A percentile compares a stretch with the other conserved stretches of the same genome.
Conservation (phyloP, 2,888 invertebrate genomes). For the Chrysomela aeneicollis region DNA sequence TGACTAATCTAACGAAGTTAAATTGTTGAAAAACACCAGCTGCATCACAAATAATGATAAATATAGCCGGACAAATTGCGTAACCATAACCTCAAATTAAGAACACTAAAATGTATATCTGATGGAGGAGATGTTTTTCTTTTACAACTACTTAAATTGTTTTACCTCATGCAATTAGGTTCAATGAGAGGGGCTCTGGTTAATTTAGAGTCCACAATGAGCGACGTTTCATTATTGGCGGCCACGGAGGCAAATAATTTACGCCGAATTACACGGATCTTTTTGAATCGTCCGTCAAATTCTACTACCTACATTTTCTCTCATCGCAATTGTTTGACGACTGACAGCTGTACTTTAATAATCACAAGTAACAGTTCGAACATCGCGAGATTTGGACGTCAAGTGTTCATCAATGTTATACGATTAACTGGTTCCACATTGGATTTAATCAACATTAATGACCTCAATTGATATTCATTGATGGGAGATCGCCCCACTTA, state of each 20-base stretch:
- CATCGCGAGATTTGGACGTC: background rate
- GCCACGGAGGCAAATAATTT: background rate
- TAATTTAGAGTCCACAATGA: background rate
- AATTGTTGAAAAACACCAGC: conserved; percentile 63
- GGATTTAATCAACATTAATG: background rate
- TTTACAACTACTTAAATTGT: conserved; percentile 25
- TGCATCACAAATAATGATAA: conserved; percentile 60
- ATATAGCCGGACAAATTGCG: conserved; percentile 55
- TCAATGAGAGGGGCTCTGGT: conserved; percentile 19
- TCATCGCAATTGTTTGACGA: too few relatives aligned
- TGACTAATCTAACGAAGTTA: conserved; percentile 61
- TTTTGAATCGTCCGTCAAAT: too few relatives aligned
- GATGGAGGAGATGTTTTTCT: conserved; percentile 19
- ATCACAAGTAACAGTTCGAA: too few relatives aligned
- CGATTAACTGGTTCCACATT: background rate
- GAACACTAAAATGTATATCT: conserved; percentile 37
- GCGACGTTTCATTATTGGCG: background rate
- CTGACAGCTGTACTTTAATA: too few relatives aligned
- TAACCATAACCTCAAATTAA: conserved; percentile 39
- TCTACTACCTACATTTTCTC: too few relatives aligned
- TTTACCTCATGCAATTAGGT: conserved; percentile 31
- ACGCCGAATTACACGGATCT: background rate
- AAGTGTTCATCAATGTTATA: background rate
- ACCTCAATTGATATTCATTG: background rate
- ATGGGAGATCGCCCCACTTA: background rate